These are phyloP conservation scores for Isurus oxyrinchus DNA, from an alignment of 2,113 vertebrate genomes.

Conservation along the genomic window DNA sequence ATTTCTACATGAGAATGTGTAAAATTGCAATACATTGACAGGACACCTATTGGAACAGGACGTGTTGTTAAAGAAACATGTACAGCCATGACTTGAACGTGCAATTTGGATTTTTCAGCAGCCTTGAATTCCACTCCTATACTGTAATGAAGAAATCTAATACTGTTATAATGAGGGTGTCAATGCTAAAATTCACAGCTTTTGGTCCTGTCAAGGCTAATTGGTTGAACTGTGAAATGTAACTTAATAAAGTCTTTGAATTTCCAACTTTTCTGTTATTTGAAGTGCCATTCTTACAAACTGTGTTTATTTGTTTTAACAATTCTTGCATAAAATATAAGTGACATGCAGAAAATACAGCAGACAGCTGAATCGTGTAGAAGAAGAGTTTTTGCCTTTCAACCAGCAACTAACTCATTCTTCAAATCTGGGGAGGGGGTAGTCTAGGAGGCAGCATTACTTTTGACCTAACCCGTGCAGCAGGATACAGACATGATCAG, in stretches of 20 bases:
- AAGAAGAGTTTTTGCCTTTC: background rate
- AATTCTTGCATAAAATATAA: background rate
- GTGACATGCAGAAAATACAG: background rate
- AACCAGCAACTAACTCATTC: background rate
- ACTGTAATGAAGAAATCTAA: conserved; percentile 29
- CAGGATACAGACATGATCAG: too few species aligned
- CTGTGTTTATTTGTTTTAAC: background rate
- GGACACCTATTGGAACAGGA: background rate
- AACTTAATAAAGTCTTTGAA: conserved; percentile 8
- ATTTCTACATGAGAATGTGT: background rate
- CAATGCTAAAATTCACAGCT: conserved; percentile 1
- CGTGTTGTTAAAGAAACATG: conserved; percentile 20
- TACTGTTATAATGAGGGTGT: background rate
- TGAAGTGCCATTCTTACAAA: background rate
- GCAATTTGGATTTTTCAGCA: conserved; percentile 29
- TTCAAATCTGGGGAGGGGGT: background rate
- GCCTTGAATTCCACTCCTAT: background rate
- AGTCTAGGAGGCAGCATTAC: background rate
- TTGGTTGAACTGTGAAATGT: background rate
- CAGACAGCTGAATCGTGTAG: background rate
- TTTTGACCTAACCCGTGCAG: background rate
- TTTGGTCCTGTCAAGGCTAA: background rate
- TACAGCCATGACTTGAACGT: conserved; percentile 8
- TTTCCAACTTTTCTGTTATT: background rate
- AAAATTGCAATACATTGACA: conserved; percentile 5